phyloP scores from a whole-genome alignment of 2,888 invertebrate species.

The Rambutsinella grinnellia region DNA sequence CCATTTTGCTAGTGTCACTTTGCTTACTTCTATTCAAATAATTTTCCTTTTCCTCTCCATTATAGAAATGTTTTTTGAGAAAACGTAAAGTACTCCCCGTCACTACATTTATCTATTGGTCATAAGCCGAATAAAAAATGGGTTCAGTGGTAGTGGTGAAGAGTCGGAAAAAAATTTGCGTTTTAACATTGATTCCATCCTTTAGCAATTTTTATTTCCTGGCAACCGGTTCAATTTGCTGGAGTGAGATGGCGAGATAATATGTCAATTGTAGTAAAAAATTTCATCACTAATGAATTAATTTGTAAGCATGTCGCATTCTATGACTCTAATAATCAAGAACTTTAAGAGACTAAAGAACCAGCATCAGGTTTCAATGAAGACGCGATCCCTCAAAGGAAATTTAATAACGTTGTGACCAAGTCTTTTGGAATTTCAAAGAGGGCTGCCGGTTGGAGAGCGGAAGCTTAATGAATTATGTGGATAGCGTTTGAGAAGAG shows the following conservation, averaged over 20 bases:
- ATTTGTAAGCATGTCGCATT: conserved; percentile 52
- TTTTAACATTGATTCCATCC: too few relatives aligned
- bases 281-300: conserved; percentile 57
- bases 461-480: background rate
- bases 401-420: background rate
- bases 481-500: background rate
- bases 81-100: too few relatives aligned
- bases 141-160: background rate
- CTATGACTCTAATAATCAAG: background rate
- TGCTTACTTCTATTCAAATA: background rate
- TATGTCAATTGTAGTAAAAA: too few relatives aligned
- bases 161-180: background rate
- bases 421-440: background rate
- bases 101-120: too few relatives aligned
- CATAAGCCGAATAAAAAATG: background rate
- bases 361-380: background rate
- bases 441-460: background rate
- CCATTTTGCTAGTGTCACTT: too few relatives aligned
- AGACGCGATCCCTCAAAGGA: background rate
- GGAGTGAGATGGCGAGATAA: background rate
- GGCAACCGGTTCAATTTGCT: background rate
- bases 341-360: too few relatives aligned
- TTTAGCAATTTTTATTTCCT: background rate
- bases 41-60: too few relatives aligned
- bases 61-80: background rate